Percentiles rank a stretch among this genome's conserved stretches.
These are phyloP conservation scores for Grammomys surdaster DNA, from an alignment of 2,113 vertebrate species.

Conservation along the genomic window DNA sequence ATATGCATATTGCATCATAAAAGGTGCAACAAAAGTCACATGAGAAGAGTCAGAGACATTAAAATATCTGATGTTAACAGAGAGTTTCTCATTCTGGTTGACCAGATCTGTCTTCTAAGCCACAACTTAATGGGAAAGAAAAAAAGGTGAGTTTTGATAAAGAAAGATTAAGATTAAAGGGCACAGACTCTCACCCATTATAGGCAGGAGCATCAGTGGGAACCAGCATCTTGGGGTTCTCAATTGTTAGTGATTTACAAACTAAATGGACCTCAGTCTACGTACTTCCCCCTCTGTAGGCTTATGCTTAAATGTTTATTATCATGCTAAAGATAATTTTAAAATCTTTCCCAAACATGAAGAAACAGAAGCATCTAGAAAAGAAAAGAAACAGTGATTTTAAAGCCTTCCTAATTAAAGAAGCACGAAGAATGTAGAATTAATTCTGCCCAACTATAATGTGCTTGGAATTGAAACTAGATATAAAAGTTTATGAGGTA, in stretches of 20 bases:
- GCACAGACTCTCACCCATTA: neutral
- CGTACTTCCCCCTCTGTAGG: neutral
- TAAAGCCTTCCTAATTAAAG: neutral
- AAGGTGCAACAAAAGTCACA: neutral
- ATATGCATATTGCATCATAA: neutral
- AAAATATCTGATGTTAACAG: neutral
- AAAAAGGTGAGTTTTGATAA: neutral
- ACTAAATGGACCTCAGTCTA: neutral
- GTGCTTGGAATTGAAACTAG: slow-evolving; percentile 74
- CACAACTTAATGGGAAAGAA: neutral
- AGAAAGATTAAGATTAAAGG: neutral
- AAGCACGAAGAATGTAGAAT: slow-evolving; percentile 20
- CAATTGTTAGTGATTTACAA: neutral
- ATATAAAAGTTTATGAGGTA: slow-evolving; percentile 73
- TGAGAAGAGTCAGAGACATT: neutral
- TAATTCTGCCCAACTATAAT: slow-evolving; percentile 53
- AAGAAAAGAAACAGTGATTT: slow-evolving; percentile 49
- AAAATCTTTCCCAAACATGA: neutral
- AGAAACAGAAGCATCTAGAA: slow-evolving; percentile 29
- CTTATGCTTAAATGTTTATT: slow-evolving; percentile 42
- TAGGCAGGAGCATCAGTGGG: neutral
- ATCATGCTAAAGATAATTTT: slow-evolving; percentile 37
- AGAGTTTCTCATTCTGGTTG: neutral
- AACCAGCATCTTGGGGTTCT: neutral
- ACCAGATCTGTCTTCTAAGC: neutral